These are phyloP conservation scores for Pollachius pollachius DNA, from an alignment of 2,113 vertebrate genomes.

Conservation along the genomic window DNA sequence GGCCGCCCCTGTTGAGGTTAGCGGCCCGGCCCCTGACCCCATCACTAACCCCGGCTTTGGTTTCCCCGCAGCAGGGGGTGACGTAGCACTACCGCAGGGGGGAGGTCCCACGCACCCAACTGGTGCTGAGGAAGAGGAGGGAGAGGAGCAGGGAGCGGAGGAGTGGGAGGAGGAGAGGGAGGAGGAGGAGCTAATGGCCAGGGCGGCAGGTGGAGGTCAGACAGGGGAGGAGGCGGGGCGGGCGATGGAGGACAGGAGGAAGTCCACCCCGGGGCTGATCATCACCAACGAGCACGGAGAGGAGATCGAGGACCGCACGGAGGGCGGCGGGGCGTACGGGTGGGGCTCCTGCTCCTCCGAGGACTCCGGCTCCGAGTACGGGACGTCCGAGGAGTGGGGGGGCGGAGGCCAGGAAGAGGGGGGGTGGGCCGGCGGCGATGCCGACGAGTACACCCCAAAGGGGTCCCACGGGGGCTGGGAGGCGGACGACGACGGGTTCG, in stretches of 20 bases:
- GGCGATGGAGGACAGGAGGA: slow-evolving; percentile 34
- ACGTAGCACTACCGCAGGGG: slow-evolving; percentile 21
- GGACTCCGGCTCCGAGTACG: slow-evolving; percentile 70
- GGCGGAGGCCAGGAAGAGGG: slow-evolving; percentile 48
- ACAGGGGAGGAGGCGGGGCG: slow-evolving; percentile 5
- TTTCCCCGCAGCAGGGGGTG: slow-evolving; percentile 25
- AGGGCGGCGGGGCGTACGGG: slow-evolving; percentile 33
- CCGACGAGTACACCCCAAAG: slow-evolving; percentile 26
- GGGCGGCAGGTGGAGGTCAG: neutral
- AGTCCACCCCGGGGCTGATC: slow-evolving; percentile 67
- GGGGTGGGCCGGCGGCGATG: slow-evolving; percentile 63
- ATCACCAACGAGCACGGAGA: slow-evolving; percentile 72
- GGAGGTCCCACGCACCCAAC: neutral
- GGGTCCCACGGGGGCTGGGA: too few relatives aligned
- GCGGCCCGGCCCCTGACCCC: slow-evolving; percentile 64
- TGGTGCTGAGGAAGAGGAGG: slow-evolving; percentile 20
- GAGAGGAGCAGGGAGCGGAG: neutral
- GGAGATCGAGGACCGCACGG: slow-evolving; percentile 52
- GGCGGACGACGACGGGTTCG: neutral
- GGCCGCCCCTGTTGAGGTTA: slow-evolving; percentile 64
- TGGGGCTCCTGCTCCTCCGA: slow-evolving; percentile 51
- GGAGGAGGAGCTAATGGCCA: slow-evolving; percentile 6
- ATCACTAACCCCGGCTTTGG: slow-evolving; percentile 51
- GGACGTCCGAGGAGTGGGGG: slow-evolving; percentile 70
- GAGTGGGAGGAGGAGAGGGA: neutral